Base-by-base conservation (phyloP, 1,140 invertebrate species). In the Drosophila trapezifrons region DNA sequence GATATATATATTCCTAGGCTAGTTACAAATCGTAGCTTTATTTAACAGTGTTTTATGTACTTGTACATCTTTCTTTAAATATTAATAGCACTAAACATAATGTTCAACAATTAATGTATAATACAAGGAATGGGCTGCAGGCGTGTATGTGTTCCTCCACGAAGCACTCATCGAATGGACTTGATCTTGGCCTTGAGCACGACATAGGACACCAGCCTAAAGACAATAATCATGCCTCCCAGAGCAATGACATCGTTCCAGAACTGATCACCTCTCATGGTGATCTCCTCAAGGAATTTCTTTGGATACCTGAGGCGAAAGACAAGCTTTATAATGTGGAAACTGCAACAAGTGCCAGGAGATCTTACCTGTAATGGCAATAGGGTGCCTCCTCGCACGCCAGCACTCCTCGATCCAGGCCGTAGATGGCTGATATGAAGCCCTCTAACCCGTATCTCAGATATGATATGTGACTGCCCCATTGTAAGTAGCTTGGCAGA, bases 361-460 rank as follows among this genome's bases (percentile, higher is more conserved):
- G 5, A 37, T 4, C 13, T 91, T 84, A 94, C 94, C 92, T 96
- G 82, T 96, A 97, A 89, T 96, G 96, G 71, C 96, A 97, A 66
- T 97, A 97, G 5, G 86, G 70, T 18, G 91, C 92, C 52, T 93
- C 93, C 57, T 94, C 92, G 85, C 96, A 97, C 0, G 93, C 93
- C 10, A 97, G 91, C 7, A 92, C 93, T 1, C 93, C 92, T 59
- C 97, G 93, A 75, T 96, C 92, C 38, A 95, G 90, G 0, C 97
- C 96, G 81, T 98, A 98, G 54, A 98, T 96, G 4, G 97, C 95
- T n/a, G 94, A 93, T 15, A 97, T 94, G 42, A 94, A 94, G 49
- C 97, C 96, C 93, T 98, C 97, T n/a, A 98, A 93, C 5, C 96
- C 96, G 85, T 97, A 98, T 80, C 97, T 93, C 22, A 98, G 92